Percentiles rank a stretch among this genome's conserved stretches.
phyloP scores from a whole-genome alignment of 2,113 vertebrate genomes.

The Tapirus terrestris region DNA sequence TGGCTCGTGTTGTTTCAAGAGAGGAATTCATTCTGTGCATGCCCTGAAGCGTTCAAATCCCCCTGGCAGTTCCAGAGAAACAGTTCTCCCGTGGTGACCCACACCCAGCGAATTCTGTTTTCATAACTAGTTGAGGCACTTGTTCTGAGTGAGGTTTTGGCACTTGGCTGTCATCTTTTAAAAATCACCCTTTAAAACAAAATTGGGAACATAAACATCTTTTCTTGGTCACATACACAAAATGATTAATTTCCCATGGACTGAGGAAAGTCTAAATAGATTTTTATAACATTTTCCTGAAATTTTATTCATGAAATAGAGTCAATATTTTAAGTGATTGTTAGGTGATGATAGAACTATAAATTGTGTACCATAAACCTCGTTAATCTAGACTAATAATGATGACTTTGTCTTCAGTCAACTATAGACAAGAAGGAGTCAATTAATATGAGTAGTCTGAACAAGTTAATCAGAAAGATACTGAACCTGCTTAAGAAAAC shows the following conservation, averaged over 20 bases:
- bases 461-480: background rate
- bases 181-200: background rate
- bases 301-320: background rate
- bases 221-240: background rate
- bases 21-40: slow-evolving; percentile 27
- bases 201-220: background rate
- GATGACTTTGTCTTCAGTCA: background rate
- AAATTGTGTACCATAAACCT: background rate
- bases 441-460: background rate
- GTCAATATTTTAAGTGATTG: background rate
- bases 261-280: background rate
- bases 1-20: slow-evolving; percentile 35
- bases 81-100: background rate
- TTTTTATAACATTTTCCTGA: background rate
- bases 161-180: background rate
- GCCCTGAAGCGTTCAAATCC: background rate
- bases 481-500: background rate
- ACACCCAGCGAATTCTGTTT: background rate
- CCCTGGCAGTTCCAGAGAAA: background rate
- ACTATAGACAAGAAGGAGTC: background rate
- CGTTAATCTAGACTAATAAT: background rate
- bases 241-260: background rate
- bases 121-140: background rate
- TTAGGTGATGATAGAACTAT: background rate
- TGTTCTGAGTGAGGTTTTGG: background rate